Base-by-base conservation (phyloP, 2,888 invertebrate genomes). In the Frankliniella intonsa region DNA sequence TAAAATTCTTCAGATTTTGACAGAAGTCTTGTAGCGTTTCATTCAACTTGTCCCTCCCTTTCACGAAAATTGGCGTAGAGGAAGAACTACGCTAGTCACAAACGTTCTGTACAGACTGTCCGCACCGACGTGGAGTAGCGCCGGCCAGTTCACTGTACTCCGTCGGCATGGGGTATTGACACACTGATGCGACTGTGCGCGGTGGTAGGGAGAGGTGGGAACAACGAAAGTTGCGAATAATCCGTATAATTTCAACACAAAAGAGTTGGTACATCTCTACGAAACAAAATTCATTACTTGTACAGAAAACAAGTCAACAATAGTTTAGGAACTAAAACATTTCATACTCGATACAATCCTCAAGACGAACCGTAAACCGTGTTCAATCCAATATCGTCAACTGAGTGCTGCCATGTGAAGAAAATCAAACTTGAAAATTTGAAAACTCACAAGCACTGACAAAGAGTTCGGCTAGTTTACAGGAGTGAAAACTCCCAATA, bases 361-460 rank as follows among this genome's bases (percentile, higher is more conserved):
- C 9, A 69, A 69, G 69, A 19, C 22, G 86, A 87, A 87, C 87
- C 86, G 86, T 86, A 87, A 86, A 87, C 86, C 87, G 84, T 86
- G 85, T 87, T 86, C 86, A 86, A 85, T 84, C 86, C 86, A 86
- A 86, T 87, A 86, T 87, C 87, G 87, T 87, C 87, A 87, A 86
- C 62, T 62, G 14, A 38, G 17, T 62, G 62, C 62, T n/a, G 14
- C 8, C n/a, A 14, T 17, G 62, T 62, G 62, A 62, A 14, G n/a
- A 17, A 62, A 14, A 62, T 14, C 62, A 62, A 62, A 69, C n/a
- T n/a, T 22, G 9, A 69, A 3, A 22, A 22, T 69, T 22, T 69
- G 19, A 69, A 69, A 69, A 9, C 22, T 22, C 22, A 69, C 69
- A 69, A 69, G 22, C 69, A 69, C 69, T 22, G 62, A 19, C 38